Base-by-base conservation (phyloP, 2,888 invertebrate species). In the Apoda limacodes region DNA sequence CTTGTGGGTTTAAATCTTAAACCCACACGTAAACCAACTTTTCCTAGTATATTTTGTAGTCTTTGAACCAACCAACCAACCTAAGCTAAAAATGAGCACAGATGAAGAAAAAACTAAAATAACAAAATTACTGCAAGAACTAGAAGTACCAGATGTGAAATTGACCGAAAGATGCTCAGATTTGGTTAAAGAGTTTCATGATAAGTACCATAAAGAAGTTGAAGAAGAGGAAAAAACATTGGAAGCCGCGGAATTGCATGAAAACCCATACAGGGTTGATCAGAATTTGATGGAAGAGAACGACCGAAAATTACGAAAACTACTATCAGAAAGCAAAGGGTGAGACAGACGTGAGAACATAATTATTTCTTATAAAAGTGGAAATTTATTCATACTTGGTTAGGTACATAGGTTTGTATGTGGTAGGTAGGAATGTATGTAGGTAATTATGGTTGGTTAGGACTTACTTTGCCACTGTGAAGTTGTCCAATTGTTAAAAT, bases 101-200 rank as follows among this genome's bases (percentile, higher is more conserved):
- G 75, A 76, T 31, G 76, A 76, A 43, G 74, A 78, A 6, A 78
- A 78, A 50, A 37, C 48, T 5, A 68, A 71, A 47, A 39, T 75
- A 24, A 42, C 52, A 7, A 76, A 75, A 48, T 56, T 78, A 22
- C 48, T 78, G n/a, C 55, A 67, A 39, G 62, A 54, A 14, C 37
- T 78, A 9, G 71, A 74, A 33, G 59, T 71, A 2, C 64, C 66
- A 1, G 78, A 78, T 32, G 44, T 61, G 2, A 72, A 66, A 39
- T 42, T 75, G 22, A 43, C 74, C 1, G 72, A 75, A 37, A 50
- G 66, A 20, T 70, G 75, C 37, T 55, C 51, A 2, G 59, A 50
- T 6, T 32, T 78, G 5, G 46, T 76, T 2, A 68, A 60, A 36
- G 54, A 55, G n/a, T 62, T 78, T 32, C 60, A 65, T 9, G 39